Base-by-base conservation (phyloP, 2,888 invertebrate genomes). In the Alcis repandata region DNA sequence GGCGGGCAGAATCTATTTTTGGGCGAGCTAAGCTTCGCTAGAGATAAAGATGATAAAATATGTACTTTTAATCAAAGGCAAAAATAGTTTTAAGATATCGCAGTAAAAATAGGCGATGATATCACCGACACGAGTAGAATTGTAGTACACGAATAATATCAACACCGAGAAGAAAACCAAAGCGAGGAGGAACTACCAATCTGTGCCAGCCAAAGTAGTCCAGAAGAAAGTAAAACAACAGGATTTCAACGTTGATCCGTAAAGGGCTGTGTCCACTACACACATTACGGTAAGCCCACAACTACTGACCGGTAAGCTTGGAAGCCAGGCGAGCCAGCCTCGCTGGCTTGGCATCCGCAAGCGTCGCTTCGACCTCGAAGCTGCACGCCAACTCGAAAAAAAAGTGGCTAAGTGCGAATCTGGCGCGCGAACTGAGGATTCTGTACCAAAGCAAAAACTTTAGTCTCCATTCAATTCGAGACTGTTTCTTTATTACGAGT, bases 361-460 rank as follows among this genome's bases (percentile, higher is more conserved):
- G 60, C 62, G 59, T 46, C 71, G 71, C 64, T 1, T 33, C 69
- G 64, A 70, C 82, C 83, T 81, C 82, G 79, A 57, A 67, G 57
- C 61, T 56, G 64, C 71, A 71, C 77, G 85, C 83, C 84, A 84
- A 85, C 79, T 80, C 71, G 78, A 80, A 81, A 80, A 84, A 75
- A 75, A 76, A 52, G 69, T 68, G 74, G 74, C 71, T 76, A 75
- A 72, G 75, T 70, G 77, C 70, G 77, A 76, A 79, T 77, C 78
- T 77, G 71, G 71, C 75, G 56, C 59, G 41, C 41, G 60, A 27
- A 6, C 6, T 6, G 27, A 27, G 27, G 6, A 6, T 27, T 27
- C 27, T 27, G 27, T 27, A 27, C 27, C 27, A 27, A 27, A 27
- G 3, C 27, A 27, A 27, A 27, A 27, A 27, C 6, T 2, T 27